These are phyloP conservation scores for Synergus itoensis DNA, from an alignment of 2,888 invertebrate species.

Conservation along the genomic window DNA sequence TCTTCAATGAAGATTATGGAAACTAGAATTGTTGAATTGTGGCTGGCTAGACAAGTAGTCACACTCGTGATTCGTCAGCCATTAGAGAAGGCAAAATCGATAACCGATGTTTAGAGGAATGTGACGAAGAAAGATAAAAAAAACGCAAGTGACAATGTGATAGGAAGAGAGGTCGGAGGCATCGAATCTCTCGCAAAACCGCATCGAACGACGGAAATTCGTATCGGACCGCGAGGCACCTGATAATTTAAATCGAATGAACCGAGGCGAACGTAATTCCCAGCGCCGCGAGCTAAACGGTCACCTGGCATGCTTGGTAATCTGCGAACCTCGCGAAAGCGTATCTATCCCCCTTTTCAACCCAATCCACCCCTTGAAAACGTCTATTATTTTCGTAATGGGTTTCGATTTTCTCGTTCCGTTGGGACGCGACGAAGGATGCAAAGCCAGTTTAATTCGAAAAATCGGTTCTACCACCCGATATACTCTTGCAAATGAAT, in stretches of 20 bases:
- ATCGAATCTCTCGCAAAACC: slow-evolving; percentile 45
- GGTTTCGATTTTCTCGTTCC: slow-evolving; percentile 59
- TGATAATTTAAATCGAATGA: slow-evolving; percentile 67
- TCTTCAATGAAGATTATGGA: no score
- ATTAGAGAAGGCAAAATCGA: not conserved
- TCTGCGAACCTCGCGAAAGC: slow-evolving; percentile 59
- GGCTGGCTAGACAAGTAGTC: no score
- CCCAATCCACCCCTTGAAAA: slow-evolving; percentile 52
- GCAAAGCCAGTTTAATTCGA: slow-evolving; percentile 33
- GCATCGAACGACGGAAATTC: slow-evolving; percentile 54
- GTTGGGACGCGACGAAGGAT: slow-evolving; percentile 46
- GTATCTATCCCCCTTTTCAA: slow-evolving; percentile 50
- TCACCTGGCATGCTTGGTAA: slow-evolving; percentile 59
- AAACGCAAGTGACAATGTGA: slow-evolving; percentile 44
- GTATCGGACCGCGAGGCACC: slow-evolving; percentile 57
- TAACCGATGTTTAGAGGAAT: not conserved
- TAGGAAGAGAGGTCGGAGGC: slow-evolving; percentile 43
- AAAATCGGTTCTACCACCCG: slow-evolving; percentile 23
- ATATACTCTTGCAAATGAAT: slow-evolving; percentile 37
- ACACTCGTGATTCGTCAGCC: no score
- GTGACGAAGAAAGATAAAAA: slow-evolving; percentile 25
- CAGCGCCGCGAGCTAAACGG: slow-evolving; percentile 58
- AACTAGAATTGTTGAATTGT: no score
- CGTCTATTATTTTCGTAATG: slow-evolving; percentile 61
- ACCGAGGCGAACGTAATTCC: slow-evolving; percentile 60